These are phyloP conservation scores for Peromyscus melanophrys DNA, from an alignment of 2,797 vertebrate species.

Conservation along the genomic window DNA sequence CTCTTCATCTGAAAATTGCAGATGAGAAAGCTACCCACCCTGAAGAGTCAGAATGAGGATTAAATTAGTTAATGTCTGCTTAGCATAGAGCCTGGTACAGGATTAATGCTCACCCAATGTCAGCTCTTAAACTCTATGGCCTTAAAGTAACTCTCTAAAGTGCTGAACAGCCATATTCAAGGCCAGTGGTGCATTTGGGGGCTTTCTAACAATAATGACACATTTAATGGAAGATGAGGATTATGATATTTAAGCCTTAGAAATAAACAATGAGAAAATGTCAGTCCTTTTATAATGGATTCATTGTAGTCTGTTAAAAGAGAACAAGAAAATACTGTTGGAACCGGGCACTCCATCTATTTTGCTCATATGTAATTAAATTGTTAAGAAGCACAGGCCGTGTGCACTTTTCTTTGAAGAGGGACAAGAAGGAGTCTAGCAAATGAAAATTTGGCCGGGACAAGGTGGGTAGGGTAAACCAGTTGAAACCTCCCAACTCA, in stretches of 20 bases:
- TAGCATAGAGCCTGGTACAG: neutral
- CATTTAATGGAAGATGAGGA: conserved; percentile 12
- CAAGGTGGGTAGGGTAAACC: neutral
- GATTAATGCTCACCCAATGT: neutral
- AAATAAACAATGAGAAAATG: conserved; percentile 33
- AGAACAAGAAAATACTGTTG: neutral
- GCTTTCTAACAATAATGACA: conserved; percentile 19
- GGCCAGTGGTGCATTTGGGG: neutral
- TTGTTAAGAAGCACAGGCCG: neutral
- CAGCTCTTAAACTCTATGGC: neutral
- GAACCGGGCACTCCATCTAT: neutral
- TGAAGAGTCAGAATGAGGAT: neutral
- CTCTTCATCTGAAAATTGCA: neutral
- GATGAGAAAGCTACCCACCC: neutral
- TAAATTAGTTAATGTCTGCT: neutral
- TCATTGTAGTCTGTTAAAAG: neutral
- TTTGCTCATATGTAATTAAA: conserved; percentile 28
- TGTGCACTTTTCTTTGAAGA: conserved; percentile 7
- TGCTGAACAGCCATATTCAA: neutral
- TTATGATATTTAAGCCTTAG: conserved; percentile 69
- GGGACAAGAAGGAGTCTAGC: neutral
- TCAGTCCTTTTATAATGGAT: neutral
- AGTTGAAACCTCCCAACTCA: neutral
- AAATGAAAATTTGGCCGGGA: neutral
- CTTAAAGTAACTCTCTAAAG: neutral